These are phyloP conservation scores for Penaeus vannamei DNA, from an alignment of 1,140 invertebrate species.

Conservation along the genomic window DNA sequence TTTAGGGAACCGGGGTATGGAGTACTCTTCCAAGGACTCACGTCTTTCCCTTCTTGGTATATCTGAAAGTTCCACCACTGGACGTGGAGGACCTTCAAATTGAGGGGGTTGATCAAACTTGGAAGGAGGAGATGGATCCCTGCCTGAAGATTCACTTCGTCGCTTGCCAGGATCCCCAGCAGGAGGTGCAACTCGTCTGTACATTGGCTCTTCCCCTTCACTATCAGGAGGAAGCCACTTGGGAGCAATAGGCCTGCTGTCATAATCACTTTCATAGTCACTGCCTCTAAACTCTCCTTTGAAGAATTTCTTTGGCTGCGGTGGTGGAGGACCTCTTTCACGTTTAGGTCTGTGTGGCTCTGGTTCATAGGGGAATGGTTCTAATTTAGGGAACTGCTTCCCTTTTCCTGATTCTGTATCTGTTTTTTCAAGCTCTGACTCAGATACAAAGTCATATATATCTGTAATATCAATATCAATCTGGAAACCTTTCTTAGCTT, in stretches of 20 bases:
- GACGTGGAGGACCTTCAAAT: constrained; percentile 74
- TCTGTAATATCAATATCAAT: constrained; percentile 62
- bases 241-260: constrained; percentile 77
- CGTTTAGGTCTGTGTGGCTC: constrained; percentile 68
- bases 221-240: constrained; percentile 73
- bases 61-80: constrained; percentile 70
- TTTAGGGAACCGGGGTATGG: constrained; percentile 66
- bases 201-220: constrained; percentile 74
- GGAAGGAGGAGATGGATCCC: constrained; percentile 77
- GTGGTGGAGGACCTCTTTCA: constrained; percentile 72
- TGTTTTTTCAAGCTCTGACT: constrained; percentile 53
- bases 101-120: constrained; percentile 77
- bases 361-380: constrained; percentile 74
- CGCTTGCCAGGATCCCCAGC: constrained; percentile 71
- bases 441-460: constrained; percentile 59
- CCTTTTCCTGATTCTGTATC: constrained; percentile 36
- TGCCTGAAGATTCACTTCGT: constrained; percentile 73
- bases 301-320: constrained; percentile 79
- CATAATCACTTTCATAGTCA: constrained; percentile 84
- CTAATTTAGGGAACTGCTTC: constrained; percentile 68
- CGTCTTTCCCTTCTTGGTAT: constrained; percentile 68
- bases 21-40: constrained; percentile 66
- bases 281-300: constrained; percentile 80
- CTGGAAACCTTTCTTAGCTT: constrained; percentile 53
- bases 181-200: constrained; percentile 75